Base-by-base conservation (phyloP, 2,888 invertebrate species). In the Rotaria socialis region DNA sequence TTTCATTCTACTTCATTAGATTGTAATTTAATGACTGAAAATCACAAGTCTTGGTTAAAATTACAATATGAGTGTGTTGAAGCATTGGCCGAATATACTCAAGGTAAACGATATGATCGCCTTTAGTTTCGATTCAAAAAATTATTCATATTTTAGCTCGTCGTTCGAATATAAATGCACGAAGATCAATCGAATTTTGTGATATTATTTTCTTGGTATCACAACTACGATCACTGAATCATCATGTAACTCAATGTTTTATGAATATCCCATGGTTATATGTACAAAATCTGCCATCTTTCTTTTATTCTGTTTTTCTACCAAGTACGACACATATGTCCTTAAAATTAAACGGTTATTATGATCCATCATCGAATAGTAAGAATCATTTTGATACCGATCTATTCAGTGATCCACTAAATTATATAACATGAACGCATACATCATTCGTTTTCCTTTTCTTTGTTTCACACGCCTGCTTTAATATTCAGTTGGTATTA, bases 211-310 rank as follows among this genome's bases (percentile, higher is more conserved):
- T 80, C 47, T 24, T 80, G 3, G 47, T 80, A 47, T 80, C 80
- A 22, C 80, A 80, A 80, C 47, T 80, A 11, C 80, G 80, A 7
- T 47, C 80, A 47, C 47, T 80, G 47, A 80, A 80, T 80, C 80
- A 19, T 80, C 11, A 14, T n/a, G n/a, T 80, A 24, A 14, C 47
- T 14, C 24, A 80, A 80, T 80, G 80, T 47, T 80, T 80, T 47
- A 47, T n/a, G 7, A 80, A 43, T 47, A 24, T 47, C 47, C 80
- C 80, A 47, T 80, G 80, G 80, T n/a, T n/a, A n/a, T 47, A 47
- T n/a, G n/a, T 80, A n/a, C 47, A n/a, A 80, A 80, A 80, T 80
- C 47, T 80, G 47, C 80, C 80, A 10, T 80, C 80, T 11, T 80
- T 80, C 47, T 80, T 80, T 14, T 80, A 80, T 80, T 47, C 47